phyloP scores from a whole-genome alignment of 2,888 invertebrate species.

The Pammene fasciana region DNA sequence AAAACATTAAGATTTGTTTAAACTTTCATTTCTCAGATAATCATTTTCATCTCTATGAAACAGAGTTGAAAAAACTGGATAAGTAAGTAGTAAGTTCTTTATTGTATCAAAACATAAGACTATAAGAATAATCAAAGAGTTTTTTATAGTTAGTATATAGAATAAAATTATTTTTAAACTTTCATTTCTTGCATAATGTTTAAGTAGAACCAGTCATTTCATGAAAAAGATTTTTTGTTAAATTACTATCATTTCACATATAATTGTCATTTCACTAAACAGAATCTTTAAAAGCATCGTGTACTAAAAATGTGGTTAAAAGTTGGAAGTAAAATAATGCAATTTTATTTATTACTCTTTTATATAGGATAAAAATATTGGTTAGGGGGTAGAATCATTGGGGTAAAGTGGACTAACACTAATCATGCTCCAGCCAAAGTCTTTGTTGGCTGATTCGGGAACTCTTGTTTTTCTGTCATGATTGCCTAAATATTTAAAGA shows the following conservation, averaged over 20 bases:
- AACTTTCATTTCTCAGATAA: neutral
- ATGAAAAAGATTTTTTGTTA: too few species aligned
- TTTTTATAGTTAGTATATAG: too few species aligned
- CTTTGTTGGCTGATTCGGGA: conserved; percentile 52
- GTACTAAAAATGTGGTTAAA: neutral
- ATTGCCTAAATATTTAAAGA: conserved; percentile 26
- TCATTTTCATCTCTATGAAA: neutral
- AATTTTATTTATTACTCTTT: conserved; percentile 16
- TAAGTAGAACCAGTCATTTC: too few species aligned
- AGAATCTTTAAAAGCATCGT: neutral
- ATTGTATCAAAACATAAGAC: too few species aligned
- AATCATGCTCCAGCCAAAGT: conserved; percentile 60
- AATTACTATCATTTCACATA: neutral
- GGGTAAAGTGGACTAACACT: conserved; percentile 33
- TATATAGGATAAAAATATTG: conserved; percentile 35
- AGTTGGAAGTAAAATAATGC: neutral
- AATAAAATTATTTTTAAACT: too few species aligned
- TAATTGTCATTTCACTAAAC: neutral
- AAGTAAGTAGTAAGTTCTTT: too few species aligned
- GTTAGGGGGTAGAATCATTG: conserved; percentile 17
- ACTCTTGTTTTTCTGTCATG: conserved; percentile 7
- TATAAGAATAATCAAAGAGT: too few species aligned
- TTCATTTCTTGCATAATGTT: too few species aligned
- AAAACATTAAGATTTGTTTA: too few species aligned
- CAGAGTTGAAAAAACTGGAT: too few species aligned